Percentiles rank a stretch among this genome's conserved stretches.
phyloP scores from a whole-genome alignment of 2,113 vertebrate genomes.

The Ranitomeya variabilis region DNA sequence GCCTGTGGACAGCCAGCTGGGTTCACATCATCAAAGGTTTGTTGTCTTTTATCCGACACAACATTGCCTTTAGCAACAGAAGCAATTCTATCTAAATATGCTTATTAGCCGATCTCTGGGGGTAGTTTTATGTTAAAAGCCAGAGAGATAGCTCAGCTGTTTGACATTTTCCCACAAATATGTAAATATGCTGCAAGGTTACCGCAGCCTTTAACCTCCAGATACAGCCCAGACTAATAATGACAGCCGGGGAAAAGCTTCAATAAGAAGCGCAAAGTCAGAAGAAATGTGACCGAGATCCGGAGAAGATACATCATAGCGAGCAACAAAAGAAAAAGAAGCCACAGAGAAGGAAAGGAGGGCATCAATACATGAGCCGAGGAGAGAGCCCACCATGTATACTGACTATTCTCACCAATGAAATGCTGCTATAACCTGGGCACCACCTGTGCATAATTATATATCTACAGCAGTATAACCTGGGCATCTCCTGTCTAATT shows the following conservation, averaged over 20 bases:
- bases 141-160: conserved; percentile 53
- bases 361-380: not conserved
- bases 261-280: conserved; percentile 40
- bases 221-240: conserved; percentile 45
- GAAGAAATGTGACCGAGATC: conserved; percentile 36
- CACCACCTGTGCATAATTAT: too few species aligned
- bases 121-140: conserved; percentile 56
- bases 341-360: not conserved
- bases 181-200: conserved; percentile 56
- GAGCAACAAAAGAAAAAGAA: not conserved
- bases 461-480: too few species aligned
- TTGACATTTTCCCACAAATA: conserved; percentile 57
- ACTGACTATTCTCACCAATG: too few species aligned
- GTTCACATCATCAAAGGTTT: conserved; percentile 47
- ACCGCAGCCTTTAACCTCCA: conserved; percentile 55
- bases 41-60: conserved; percentile 50
- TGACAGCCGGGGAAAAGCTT: conserved; percentile 42
- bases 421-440: too few species aligned
- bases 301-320: not conserved
- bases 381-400: too few species aligned
- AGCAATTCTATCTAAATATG: conserved; percentile 56
- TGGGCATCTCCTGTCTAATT: too few species aligned
- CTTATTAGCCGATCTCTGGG: conserved; percentile 51
- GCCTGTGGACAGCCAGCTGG: conserved; percentile 17
- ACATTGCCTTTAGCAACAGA: conserved; percentile 48